Evolutionary conservation across 2,113 vertebrate species (phyloP).

Genomic region (Actenoides hombroni): DNA sequence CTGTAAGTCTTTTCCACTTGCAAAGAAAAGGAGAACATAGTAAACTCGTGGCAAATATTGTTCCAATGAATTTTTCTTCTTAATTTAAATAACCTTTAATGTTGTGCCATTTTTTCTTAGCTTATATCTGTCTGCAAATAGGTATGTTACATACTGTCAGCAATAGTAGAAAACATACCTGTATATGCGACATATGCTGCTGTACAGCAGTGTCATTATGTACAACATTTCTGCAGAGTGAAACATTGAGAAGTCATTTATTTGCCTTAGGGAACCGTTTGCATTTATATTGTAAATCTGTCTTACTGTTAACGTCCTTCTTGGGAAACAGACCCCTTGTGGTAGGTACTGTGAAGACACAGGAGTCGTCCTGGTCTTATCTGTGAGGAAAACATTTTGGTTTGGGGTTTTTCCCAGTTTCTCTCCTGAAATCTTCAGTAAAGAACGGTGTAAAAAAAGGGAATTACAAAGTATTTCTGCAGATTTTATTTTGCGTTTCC

Average conservation of each 20-base stretch:
- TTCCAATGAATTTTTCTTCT: neutral
- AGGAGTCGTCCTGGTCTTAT: neutral
- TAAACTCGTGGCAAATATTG: neutral
- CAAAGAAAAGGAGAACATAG: neutral
- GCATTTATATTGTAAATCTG: neutral
- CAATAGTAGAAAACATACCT: neutral
- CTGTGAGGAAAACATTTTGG: neutral
- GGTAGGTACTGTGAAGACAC: neutral
- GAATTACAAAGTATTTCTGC: neutral
- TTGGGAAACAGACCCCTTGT: neutral
- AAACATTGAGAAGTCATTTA: neutral
- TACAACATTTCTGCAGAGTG: neutral
- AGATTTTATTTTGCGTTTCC: neutral
- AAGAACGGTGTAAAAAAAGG: neutral
- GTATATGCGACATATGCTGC: neutral
- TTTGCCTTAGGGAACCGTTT: neutral
- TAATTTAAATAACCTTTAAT: neutral
- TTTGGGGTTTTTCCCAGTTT: neutral
- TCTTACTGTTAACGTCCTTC: neutral
- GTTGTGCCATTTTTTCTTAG: neutral
- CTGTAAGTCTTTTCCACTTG: neutral
- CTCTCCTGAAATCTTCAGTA: neutral
- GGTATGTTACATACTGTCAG: neutral
- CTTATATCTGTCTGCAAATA: neutral
- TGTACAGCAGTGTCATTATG: neutral